phyloP scores from a whole-genome alignment of 2,113 vertebrate genomes.

The Indicator indicator region DNA sequence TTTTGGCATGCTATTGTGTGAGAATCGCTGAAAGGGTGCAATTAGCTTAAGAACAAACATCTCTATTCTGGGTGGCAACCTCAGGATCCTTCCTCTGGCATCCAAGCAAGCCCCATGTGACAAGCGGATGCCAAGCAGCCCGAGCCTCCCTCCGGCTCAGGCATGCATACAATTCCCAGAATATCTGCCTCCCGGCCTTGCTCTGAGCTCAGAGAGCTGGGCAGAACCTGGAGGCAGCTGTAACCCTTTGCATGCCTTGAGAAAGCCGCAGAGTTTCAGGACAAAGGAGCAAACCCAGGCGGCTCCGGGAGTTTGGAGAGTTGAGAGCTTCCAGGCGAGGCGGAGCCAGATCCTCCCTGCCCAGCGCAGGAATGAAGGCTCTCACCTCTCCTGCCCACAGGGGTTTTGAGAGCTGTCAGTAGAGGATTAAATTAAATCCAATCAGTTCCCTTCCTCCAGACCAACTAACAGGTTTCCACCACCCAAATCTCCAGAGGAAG shows the following conservation, averaged over 20 bases:
- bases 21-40: background rate
- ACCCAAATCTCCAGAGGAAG: accelerated
- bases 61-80: constrained; percentile 22
- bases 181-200: constrained; percentile 7
- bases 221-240: background rate
- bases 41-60: constrained; percentile 24
- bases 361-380: background rate
- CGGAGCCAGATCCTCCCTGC: background rate
- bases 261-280: background rate
- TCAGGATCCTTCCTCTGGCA: constrained; percentile 22
- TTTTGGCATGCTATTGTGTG: background rate
- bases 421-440: background rate
- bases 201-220: background rate
- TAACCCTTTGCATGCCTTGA: background rate
- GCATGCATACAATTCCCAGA: constrained; percentile 54
- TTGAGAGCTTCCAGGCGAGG: too few species aligned
- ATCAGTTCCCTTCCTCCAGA: background rate
- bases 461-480: background rate
- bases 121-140: background rate
- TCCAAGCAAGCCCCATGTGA: constrained; percentile 4
- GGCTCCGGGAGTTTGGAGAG: too few species aligned
- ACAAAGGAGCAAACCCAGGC: accelerated
- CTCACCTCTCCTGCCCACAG: accelerated
- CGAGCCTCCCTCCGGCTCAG: constrained; percentile 32
- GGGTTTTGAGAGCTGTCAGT: background rate